Evolutionary conservation across 2,888 invertebrate genomes (phyloP), one percentile per base, ranked within the genome.

Genomic region (Deilephila porcellus): DNA sequence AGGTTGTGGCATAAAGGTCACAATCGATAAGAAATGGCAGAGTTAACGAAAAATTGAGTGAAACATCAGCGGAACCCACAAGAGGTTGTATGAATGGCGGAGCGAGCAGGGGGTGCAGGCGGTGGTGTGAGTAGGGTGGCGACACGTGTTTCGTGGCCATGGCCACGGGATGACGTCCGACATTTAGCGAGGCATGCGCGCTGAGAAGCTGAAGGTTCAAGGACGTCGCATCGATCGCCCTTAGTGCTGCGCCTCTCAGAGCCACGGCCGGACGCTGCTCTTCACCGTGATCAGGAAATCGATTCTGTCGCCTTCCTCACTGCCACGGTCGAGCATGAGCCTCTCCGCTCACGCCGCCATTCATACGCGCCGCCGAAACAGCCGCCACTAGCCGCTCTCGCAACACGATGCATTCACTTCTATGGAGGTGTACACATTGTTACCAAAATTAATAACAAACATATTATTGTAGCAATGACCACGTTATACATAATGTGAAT

Each of bases 161-260:
- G 93, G 93, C 85, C 92, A 88, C 88, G 85, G 82, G 76, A 87
- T 93, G 93, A 94, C 94, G 92, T 93, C 85, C 81, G 90, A 86
- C 86, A 87, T 89, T 89, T 86, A 86, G 78, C 80, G 79, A 83
- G 87, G 89, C 92, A 86, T 91, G 90, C 92, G 93, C 89, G 85
- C 78, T 86, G 77, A 76, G 73, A 75, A 75, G 77, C 81, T 77
- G 78, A 85, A 82, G 88, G 93, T 93, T 94, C 94, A 94, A 93
- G 94, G 94, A 90, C 91, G 86, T 74, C 45, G 71, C 85, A 93
- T 94, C 91, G 93, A 94, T 93, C 88, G 87, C 77, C 74, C 75
- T 84, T 85, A 91, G 89, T 90, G 85, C 83, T 75, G 77, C 77
- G 81, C 81, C 81, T 86, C 79, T 84, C 82, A 83, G 85, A 87